A percentile compares a stretch with the other conserved stretches of the same genome.
Evolutionary conservation across 2,113 vertebrate species (phyloP).

Genomic region (Camelus bactrianus): DNA sequence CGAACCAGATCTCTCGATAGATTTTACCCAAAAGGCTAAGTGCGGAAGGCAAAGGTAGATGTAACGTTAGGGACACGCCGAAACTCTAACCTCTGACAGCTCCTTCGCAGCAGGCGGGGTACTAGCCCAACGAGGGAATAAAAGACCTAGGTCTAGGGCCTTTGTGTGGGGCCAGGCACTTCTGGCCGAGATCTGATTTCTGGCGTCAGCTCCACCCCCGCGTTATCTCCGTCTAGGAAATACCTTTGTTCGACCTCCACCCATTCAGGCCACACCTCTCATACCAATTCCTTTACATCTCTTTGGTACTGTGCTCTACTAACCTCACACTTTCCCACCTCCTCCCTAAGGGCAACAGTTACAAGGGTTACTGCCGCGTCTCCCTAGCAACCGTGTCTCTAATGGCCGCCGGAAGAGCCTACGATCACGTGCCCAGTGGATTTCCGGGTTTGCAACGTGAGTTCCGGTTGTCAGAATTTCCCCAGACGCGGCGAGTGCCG

Average conservation of each 20-base stretch:
- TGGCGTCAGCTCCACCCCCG: not conserved
- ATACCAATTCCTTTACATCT: not conserved
- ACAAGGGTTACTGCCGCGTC: rapidly evolving
- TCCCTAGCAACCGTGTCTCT: conserved; percentile 57
- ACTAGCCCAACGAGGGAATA: not conserved
- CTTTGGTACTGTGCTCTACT: not conserved
- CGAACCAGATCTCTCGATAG: not conserved
- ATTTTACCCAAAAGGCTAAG: not conserved
- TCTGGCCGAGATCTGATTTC: not conserved
- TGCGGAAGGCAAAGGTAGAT: not conserved
- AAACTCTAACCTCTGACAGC: not conserved
- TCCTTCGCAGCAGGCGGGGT: rapidly evolving
- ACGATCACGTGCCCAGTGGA: rapidly evolving
- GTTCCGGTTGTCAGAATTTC: conserved; percentile 65
- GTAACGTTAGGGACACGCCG: not conserved
- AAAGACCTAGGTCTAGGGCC: rapidly evolving
- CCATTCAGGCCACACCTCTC: too few species aligned
- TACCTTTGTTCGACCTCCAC: not conserved
- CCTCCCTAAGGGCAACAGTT: rapidly evolving
- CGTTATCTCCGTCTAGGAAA: not conserved
- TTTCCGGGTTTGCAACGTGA: conserved; percentile 48
- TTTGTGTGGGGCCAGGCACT: rapidly evolving
- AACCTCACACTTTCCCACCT: not conserved
- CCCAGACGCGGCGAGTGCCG: not conserved
- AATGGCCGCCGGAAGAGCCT: not conserved